Conservation (phyloP, 2,113 vertebrate genomes). For the Megaceryle torquata region DNA sequence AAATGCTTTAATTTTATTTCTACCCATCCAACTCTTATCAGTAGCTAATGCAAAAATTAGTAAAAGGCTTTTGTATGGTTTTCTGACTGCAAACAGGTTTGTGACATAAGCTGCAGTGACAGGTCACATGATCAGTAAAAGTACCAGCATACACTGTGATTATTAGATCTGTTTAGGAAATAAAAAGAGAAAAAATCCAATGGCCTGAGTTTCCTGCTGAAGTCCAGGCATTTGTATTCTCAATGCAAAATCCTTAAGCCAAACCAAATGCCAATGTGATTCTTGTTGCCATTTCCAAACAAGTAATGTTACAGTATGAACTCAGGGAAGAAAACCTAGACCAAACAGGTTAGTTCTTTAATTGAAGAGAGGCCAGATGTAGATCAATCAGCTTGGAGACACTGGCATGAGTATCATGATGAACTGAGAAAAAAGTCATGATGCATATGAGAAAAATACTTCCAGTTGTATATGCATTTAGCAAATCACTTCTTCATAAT, state of each 20-base stretch:
- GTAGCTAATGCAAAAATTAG: no score
- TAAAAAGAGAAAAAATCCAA: no score
- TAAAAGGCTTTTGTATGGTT: no score
- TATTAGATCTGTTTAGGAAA: no score
- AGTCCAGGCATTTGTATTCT: background rate
- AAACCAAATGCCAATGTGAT: background rate
- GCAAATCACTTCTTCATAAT: background rate
- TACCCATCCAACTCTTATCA: no score
- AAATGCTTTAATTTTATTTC: no score
- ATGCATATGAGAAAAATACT: background rate
- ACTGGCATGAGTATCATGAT: background rate
- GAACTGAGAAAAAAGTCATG: background rate
- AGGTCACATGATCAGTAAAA: no score
- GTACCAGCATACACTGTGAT: no score
- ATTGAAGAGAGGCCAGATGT: background rate
- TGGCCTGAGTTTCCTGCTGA: no score
- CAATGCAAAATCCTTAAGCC: background rate
- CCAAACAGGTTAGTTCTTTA: background rate
- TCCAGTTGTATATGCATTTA: background rate
- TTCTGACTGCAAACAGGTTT: no score
- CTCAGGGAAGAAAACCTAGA: background rate
- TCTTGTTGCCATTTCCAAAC: background rate
- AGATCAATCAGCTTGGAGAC: background rate
- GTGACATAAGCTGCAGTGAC: no score
- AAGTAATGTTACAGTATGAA: background rate